Conservation (phyloP, 2,113 vertebrate genomes). For the Thunnus maccoyii region DNA sequence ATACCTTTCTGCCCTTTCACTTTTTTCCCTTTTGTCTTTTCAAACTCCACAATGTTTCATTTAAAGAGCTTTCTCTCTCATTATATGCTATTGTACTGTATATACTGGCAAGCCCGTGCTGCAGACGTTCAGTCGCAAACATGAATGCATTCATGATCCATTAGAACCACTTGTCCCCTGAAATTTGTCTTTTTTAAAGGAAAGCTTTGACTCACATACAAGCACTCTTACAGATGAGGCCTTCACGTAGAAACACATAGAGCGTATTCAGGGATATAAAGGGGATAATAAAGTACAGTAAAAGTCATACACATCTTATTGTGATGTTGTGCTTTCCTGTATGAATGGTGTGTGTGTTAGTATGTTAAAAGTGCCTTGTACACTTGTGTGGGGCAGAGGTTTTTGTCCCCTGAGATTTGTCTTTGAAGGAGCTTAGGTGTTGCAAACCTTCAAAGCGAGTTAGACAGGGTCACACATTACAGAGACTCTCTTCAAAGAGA, state of each 20-base stretch:
- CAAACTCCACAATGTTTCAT: slow-evolving; percentile 5
- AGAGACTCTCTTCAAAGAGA: slow-evolving; percentile 68
- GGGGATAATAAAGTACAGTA: neutral
- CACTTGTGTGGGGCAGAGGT: slow-evolving; percentile 50
- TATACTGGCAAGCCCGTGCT: too few relatives aligned
- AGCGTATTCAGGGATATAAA: neutral
- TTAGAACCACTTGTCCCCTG: slow-evolving; percentile 17
- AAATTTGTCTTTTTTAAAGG: neutral
- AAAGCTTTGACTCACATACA: neutral
- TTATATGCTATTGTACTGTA: slow-evolving; percentile 23
- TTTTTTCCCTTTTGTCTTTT: slow-evolving; percentile 9
- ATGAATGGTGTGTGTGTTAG: slow-evolving; percentile 6
- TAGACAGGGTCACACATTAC: slow-evolving; percentile 67
- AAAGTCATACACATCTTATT: slow-evolving; percentile 6
- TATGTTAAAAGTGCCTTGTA: slow-evolving; percentile 13
- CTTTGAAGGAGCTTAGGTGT: slow-evolving; percentile 71
- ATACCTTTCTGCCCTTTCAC: neutral
- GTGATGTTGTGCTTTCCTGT: neutral
- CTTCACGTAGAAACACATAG: neutral
- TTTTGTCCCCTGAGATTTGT: slow-evolving; percentile 58
- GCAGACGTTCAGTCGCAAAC: neutral
- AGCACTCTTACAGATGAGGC: neutral
- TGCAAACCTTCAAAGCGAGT: slow-evolving; percentile 76
- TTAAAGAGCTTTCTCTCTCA: slow-evolving; percentile 12
- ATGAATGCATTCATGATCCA: neutral